Conservation (phyloP, 2,797 vertebrate genomes). For the Neosilurus mollespiculum region DNA sequence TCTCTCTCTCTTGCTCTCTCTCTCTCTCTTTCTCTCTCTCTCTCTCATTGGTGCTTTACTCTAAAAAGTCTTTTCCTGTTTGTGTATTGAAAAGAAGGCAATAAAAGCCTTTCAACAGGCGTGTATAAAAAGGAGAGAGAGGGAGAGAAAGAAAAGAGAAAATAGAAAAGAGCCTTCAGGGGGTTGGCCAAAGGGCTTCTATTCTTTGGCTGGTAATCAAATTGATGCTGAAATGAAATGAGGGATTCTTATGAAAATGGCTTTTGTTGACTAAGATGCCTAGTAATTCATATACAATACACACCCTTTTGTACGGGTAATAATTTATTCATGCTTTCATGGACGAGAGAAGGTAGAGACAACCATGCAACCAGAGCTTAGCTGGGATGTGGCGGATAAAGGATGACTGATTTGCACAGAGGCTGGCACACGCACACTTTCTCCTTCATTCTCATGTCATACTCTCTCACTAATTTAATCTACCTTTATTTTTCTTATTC, state of each 20-base stretch:
- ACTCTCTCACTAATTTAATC: conserved; percentile 26
- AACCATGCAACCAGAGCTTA: conserved; percentile 40
- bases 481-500: neutral
- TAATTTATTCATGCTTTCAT: conserved; percentile 97
- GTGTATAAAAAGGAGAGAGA: conserved; percentile 79
- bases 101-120: conserved; percentile 94
- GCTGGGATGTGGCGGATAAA: conserved; percentile 45
- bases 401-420: conserved; percentile 25
- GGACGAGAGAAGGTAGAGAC: conserved; percentile 73
- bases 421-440: neutral
- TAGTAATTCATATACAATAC: conserved; percentile 99
- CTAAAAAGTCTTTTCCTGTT: conserved; percentile 94
- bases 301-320: conserved; percentile 93
- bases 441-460: neutral
- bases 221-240: conserved; percentile 99
- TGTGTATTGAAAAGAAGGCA: conserved; percentile 93
- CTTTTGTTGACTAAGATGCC: conserved; percentile 96
- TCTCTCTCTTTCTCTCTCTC: conserved; percentile 3
- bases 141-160: conserved; percentile 59
- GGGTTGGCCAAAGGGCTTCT: conserved; percentile 87
- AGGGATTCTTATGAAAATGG: conserved; percentile 99
- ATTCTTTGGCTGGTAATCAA: conserved; percentile 98
- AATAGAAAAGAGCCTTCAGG: conserved; percentile 85
- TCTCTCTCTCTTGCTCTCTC: conserved; percentile 12
- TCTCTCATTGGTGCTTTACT: conserved; percentile 87